Conservation (phyloP, 2,113 vertebrate genomes). For the Rattus norvegicus region DNA sequence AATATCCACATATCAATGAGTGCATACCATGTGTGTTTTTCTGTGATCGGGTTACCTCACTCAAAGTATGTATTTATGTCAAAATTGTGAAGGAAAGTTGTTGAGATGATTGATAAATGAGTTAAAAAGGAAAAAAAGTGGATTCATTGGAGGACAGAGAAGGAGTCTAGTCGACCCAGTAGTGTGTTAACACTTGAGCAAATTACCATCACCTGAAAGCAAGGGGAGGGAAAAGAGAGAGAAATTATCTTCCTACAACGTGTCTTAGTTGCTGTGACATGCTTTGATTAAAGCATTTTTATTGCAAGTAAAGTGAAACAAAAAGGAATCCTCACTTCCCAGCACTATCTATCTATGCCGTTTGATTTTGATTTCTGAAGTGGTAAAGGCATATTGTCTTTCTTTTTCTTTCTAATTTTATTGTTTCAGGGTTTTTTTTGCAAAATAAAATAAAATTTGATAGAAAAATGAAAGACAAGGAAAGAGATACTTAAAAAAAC, state of each 20-base stretch:
- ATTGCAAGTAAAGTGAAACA: slow-evolving; percentile 20
- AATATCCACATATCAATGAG: no score
- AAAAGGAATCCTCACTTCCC: background rate
- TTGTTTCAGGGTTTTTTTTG: background rate
- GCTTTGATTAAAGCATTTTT: background rate
- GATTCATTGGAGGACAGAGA: background rate
- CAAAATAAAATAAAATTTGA: slow-evolving; percentile 11
- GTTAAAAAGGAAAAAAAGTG: background rate
- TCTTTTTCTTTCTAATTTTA: background rate
- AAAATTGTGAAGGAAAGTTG: slow-evolving; percentile 34
- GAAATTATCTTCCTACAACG: background rate
- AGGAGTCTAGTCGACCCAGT: slow-evolving; percentile 3
- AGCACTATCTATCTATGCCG: rapidly evolving
- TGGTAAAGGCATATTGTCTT: background rate
- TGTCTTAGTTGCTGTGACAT: background rate
- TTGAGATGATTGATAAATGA: slow-evolving; percentile 50
- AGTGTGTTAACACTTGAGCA: background rate
- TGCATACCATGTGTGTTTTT: no score
- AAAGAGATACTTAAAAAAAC: background rate
- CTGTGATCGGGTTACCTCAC: no score
- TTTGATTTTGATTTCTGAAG: background rate
- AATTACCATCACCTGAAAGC: background rate
- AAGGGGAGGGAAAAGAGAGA: background rate
- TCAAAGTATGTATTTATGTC: background rate
- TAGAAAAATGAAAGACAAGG: slow-evolving; percentile 23